Percentiles rank a stretch among this genome's conserved stretches.
Conservation (phyloP, 2,888 invertebrate species). For the Cerastis leucographa region DNA sequence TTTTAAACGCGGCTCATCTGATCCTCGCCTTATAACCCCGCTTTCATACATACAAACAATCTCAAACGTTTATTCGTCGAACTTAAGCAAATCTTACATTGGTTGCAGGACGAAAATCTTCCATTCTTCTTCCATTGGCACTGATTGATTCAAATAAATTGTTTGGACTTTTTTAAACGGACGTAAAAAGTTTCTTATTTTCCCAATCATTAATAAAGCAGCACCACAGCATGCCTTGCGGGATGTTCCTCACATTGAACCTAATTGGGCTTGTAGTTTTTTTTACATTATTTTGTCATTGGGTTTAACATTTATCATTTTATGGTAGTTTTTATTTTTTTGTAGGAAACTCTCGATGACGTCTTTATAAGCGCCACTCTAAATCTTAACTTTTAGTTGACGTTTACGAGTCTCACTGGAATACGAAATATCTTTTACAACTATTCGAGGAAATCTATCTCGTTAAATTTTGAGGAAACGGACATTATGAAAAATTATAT, state of each 20-base stretch:
- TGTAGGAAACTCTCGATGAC: background rate
- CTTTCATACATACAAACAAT: too few species aligned
- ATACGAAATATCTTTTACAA: slow-evolving; percentile 17
- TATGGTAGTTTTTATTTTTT: too few species aligned
- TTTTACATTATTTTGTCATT: too few species aligned
- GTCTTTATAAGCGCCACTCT: slow-evolving; percentile 25
- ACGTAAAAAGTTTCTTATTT: background rate
- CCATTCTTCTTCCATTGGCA: background rate
- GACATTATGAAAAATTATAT: slow-evolving; percentile 5
- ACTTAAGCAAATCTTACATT: background rate
- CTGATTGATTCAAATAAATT: background rate
- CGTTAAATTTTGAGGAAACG: slow-evolving; percentile 17
- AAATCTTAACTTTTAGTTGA: slow-evolving; percentile 38
- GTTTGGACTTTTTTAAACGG: background rate
- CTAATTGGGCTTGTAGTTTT: too few species aligned
- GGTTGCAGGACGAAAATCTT: background rate
- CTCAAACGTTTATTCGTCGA: too few species aligned
- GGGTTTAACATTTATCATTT: too few species aligned
- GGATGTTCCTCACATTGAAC: background rate
- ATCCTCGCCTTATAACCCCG: too few species aligned
- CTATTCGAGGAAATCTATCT: background rate
- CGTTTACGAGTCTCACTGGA: slow-evolving; percentile 37
- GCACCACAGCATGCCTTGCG: background rate
- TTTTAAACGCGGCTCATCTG: too few species aligned
- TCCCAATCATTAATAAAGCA: background rate